These are phyloP conservation scores for Oostethus manadensis DNA, from an alignment of 2,113 vertebrate species.

Conservation along the genomic window DNA sequence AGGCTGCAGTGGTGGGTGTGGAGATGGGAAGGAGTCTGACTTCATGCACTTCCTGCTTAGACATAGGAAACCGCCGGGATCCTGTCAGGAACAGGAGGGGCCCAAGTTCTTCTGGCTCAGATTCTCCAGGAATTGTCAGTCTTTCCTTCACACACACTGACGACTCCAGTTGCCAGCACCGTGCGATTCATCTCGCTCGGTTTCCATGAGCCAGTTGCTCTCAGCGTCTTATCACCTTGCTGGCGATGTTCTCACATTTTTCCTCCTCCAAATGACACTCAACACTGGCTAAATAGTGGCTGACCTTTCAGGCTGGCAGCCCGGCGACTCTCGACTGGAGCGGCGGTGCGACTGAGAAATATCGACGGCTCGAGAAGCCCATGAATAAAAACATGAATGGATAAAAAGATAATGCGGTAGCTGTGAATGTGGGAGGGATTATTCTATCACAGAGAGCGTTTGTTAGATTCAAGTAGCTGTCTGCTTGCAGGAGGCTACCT, in stretches of 20 bases:
- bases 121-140: constrained; percentile 39
- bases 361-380: constrained; percentile 32
- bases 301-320: constrained; percentile 61
- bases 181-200: constrained; percentile 7
- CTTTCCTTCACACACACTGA: constrained; percentile 22
- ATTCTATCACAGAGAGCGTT: constrained; percentile 19
- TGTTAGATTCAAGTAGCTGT: constrained; percentile 45
- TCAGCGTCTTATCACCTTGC: constrained; percentile 44
- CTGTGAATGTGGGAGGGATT: constrained; percentile 22
- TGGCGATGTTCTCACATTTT: constrained; percentile 60
- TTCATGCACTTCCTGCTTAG: constrained; percentile 70
- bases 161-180: constrained; percentile 13
- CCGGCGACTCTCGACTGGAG: constrained; percentile 6
- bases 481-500: constrained; percentile 41
- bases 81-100: constrained; percentile 70
- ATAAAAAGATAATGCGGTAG: constrained; percentile 39
- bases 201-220: constrained; percentile 2
- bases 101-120: constrained; percentile 38
- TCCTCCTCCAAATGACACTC: constrained; percentile 39
- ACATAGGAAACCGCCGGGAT: constrained; percentile 68
- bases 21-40: constrained; percentile 55
- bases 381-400: constrained; percentile 37
- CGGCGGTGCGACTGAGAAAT: constrained; percentile 24
- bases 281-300: constrained; percentile 50
- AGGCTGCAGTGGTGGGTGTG: constrained; percentile 38